These are phyloP conservation scores for Venustaconcha ellipsiformis DNA, from an alignment of 1,140 invertebrate species.

Conservation along the genomic window DNA sequence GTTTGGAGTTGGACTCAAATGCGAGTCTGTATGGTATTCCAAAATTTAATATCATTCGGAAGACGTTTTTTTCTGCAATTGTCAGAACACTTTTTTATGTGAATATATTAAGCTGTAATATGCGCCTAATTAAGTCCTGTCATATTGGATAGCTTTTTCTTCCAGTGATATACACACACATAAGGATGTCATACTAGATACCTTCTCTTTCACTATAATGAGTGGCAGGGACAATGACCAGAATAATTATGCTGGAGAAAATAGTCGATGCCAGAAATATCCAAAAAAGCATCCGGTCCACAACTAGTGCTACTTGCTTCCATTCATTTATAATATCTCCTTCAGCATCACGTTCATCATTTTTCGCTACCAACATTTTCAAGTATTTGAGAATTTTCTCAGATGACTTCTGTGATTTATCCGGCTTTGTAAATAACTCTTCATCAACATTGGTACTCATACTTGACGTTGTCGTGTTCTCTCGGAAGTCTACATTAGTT, in stretches of 20 bases:
- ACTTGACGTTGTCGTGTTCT: conserved; percentile 21
- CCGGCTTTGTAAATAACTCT: conserved; percentile 16
- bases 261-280: conserved; percentile 98
- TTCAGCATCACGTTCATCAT: conserved; percentile 44
- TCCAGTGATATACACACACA: background rate
- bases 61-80: no score
- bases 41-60: no score
- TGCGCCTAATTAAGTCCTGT: no score
- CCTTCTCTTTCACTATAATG: conserved; percentile 33
- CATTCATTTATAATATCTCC: conserved; percentile 78
- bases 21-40: no score
- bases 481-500: conserved; percentile 21
- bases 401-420: conserved; percentile 31
- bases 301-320: conserved; percentile 99
- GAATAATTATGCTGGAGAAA: conserved; percentile 90
- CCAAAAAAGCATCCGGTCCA: conserved; percentile 96
- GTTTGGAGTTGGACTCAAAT: no score
- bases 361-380: conserved; percentile 40
- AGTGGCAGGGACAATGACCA: conserved; percentile 91
- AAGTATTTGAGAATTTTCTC: conserved; percentile 47
- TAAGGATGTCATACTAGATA: conserved; percentile 2
- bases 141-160: conserved; percentile 20
- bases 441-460: conserved; percentile 18
- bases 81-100: no score
- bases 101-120: no score